Evolutionary conservation across 2,113 vertebrate genomes (phyloP).

Genomic region (Silurus glanis): DNA sequence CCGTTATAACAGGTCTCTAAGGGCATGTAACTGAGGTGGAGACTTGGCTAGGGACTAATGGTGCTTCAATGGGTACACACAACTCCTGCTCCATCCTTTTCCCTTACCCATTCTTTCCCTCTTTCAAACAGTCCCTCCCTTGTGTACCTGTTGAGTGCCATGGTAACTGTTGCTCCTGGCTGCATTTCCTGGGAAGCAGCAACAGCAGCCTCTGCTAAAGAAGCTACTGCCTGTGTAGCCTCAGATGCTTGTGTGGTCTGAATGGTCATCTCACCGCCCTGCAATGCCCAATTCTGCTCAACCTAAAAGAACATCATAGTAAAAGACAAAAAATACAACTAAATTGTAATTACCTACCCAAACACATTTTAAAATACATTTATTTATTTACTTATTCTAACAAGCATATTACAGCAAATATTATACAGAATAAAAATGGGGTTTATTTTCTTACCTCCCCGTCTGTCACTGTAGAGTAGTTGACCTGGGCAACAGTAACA

Average conservation of each 20-base stretch:
- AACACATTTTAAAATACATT: not conserved
- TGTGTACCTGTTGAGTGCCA: slow-evolving; percentile 95
- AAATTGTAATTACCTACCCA: not conserved
- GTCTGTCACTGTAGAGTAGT: slow-evolving; percentile 91
- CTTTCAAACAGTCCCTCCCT: slow-evolving; percentile 4
- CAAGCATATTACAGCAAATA: not conserved
- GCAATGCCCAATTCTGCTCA: slow-evolving; percentile 91
- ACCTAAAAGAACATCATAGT: slow-evolving; percentile 52
- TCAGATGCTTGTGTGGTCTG: slow-evolving; percentile 95
- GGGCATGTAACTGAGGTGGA: slow-evolving; percentile 61
- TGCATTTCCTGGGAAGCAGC: slow-evolving; percentile 95
- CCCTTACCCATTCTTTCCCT: slow-evolving; percentile 29
- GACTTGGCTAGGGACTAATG: slow-evolving; percentile 44
- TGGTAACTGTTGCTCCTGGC: slow-evolving; percentile 91
- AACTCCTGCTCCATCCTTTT: not conserved
- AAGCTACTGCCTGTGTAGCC: slow-evolving; percentile 95
- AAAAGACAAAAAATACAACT: not conserved
- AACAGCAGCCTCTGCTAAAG: slow-evolving; percentile 91
- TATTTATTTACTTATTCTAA: not conserved
- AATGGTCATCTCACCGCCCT: slow-evolving; percentile 97
- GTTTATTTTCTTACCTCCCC: slow-evolving; percentile 81
- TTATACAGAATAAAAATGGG: not conserved
- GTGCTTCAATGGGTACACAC: slow-evolving; percentile 11
- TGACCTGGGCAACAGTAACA: slow-evolving; percentile 95
- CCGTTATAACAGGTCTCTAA: slow-evolving; percentile 71